Percentiles rank a stretch among this genome's conserved stretches.
These are phyloP conservation scores for Hirtodrosophila histrioides DNA, from an alignment of 2,888 invertebrate species.

Conservation along the genomic window DNA sequence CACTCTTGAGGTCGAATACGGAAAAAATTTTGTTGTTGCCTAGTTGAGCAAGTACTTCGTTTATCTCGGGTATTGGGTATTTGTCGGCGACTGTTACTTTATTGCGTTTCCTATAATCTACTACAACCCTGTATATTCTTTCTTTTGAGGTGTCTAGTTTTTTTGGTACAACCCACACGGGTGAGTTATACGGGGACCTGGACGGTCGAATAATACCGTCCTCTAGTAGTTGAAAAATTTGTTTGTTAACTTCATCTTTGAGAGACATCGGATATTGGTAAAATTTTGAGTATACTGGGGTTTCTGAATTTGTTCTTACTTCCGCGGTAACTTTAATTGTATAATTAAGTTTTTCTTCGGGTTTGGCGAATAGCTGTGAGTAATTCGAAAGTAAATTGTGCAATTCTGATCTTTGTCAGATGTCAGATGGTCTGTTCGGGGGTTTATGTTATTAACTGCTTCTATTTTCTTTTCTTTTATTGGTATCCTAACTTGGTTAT, in stretches of 20 bases:
- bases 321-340: not conserved
- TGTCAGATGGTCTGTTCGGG: too few relatives aligned
- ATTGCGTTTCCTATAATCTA: too few relatives aligned
- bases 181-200: not conserved
- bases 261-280: not conserved
- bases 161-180: not conserved
- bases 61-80: not conserved
- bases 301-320: too few relatives aligned
- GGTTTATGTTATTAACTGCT: slow-evolving; percentile 19
- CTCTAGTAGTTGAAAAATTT: slow-evolving; percentile 9
- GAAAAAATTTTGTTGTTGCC: too few relatives aligned
- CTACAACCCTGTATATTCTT: not conserved
- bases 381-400: not conserved
- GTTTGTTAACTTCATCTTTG: slow-evolving; percentile 25
- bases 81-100: not conserved
- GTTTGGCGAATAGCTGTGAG: slow-evolving; percentile 14
- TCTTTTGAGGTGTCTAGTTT: not conserved
- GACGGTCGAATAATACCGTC: not conserved
- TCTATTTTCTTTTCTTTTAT: slow-evolving; percentile 13
- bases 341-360: slow-evolving; percentile 11
- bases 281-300: slow-evolving; percentile 1
- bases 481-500: too few relatives aligned
- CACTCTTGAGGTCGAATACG: too few relatives aligned
- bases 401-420: accelerated
- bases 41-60: not conserved